Percentiles rank a stretch among this genome's conserved stretches.
Evolutionary conservation across 2,888 invertebrate genomes (phyloP).

Genomic region (Hypercompe scribonia): DNA sequence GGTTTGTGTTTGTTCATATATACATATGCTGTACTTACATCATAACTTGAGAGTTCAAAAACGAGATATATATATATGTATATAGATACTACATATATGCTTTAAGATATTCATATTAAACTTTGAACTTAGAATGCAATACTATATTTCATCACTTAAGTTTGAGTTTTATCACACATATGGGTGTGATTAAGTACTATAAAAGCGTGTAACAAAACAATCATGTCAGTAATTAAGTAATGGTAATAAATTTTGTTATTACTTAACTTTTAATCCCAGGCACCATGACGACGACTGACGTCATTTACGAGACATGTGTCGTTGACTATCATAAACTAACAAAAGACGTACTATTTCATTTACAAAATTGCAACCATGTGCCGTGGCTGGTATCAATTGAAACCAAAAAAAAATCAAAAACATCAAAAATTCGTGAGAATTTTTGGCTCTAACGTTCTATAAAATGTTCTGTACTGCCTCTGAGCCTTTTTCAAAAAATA

Average conservation of each 20-base stretch:
- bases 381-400: background rate
- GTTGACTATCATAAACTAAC: background rate
- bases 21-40: too few species aligned
- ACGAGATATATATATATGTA: too few species aligned
- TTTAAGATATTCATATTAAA: background rate
- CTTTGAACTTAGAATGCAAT: background rate
- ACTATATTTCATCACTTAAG: background rate
- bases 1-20: too few species aligned
- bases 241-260: background rate
- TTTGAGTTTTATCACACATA: background rate
- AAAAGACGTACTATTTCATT: background rate
- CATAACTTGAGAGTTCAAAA: too few species aligned
- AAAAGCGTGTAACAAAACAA: background rate
- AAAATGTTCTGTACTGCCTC: too few species aligned
- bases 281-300: background rate
- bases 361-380: background rate
- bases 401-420: background rate
- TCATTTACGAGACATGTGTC: constrained; percentile 3
- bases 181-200: background rate
- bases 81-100: too few species aligned
- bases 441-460: too few species aligned
- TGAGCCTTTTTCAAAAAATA: too few species aligned
- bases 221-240: background rate
- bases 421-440: background rate
- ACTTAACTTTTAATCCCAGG: background rate